These are phyloP conservation scores for Coelopa frigida DNA, from an alignment of 1,140 invertebrate genomes.

Conservation along the genomic window DNA sequence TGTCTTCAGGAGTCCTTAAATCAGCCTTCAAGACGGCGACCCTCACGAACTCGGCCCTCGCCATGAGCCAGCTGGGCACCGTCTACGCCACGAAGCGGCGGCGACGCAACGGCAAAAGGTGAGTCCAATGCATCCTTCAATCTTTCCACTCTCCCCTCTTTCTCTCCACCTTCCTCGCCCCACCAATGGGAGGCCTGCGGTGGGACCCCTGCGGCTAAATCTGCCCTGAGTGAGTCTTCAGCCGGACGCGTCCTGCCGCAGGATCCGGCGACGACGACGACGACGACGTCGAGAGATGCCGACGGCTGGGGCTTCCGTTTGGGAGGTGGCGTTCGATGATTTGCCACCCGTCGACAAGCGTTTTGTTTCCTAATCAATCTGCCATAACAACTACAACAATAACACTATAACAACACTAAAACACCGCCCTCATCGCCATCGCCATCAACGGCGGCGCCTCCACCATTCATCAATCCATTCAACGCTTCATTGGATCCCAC, in stretches of 20 bases:
- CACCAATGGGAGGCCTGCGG: too few species aligned
- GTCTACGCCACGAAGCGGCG: slow-evolving; percentile 91
- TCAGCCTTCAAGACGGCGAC: slow-evolving; percentile 44
- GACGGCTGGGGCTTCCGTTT: not conserved
- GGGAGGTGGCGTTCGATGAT: not conserved
- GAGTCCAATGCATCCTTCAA: slow-evolving; percentile 28
- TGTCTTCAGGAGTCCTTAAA: too few species aligned
- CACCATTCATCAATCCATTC: too few species aligned
- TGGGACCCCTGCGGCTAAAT: too few species aligned
- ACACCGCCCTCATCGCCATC: not conserved
- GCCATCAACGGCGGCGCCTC: not conserved
- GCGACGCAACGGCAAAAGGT: slow-evolving; percentile 91
- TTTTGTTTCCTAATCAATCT: not conserved
- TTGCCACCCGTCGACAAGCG: not conserved
- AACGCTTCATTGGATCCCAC: too few species aligned
- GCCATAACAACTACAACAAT: not conserved
- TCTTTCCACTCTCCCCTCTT: not conserved
- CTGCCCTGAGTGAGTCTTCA: too few species aligned
- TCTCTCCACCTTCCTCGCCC: not conserved
- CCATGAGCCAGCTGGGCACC: slow-evolving; percentile 82
- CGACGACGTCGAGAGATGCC: too few species aligned
- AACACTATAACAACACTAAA: not conserved
- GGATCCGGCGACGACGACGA: too few species aligned
- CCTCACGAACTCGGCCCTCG: slow-evolving; percentile 44
- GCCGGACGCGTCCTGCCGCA: too few species aligned